phyloP scores from a whole-genome alignment of 1,140 invertebrate species.

The Sminthurides bifidus region DNA sequence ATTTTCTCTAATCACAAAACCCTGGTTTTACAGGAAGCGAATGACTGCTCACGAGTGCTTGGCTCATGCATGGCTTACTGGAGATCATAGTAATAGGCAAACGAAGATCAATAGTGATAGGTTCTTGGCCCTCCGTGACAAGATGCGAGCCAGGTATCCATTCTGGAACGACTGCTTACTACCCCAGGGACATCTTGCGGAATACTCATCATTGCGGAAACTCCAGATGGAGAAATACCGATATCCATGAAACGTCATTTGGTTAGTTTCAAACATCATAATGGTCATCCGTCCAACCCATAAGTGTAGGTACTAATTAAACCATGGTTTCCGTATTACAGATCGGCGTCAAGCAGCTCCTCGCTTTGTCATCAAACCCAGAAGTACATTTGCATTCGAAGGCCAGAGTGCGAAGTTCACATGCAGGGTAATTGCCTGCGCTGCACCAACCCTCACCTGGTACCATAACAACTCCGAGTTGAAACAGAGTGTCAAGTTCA shows the following conservation, averaged over 20 bases:
- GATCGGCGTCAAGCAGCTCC: slow-evolving; percentile 95
- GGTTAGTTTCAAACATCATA: slow-evolving; percentile 49
- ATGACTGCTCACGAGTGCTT: slow-evolving; percentile 97
- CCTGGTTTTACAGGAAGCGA: slow-evolving; percentile 57
- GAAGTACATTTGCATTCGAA: slow-evolving; percentile 86
- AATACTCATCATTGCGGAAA: slow-evolving; percentile 95
- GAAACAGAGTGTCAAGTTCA: slow-evolving; percentile 96
- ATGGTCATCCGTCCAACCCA: too few relatives aligned
- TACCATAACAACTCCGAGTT: slow-evolving; percentile 83
- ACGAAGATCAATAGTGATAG: slow-evolving; percentile 60
- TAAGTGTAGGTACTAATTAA: too few relatives aligned
- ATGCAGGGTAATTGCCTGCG: slow-evolving; percentile 88
- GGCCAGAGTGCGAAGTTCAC: slow-evolving; percentile 95
- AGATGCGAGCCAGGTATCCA: slow-evolving; percentile 69
- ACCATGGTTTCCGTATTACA: too few relatives aligned
- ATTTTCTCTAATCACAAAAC: not conserved
- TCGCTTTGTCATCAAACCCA: slow-evolving; percentile 89
- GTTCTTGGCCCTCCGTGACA: slow-evolving; percentile 76
- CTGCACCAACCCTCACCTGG: slow-evolving; percentile 90
- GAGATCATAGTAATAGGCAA: slow-evolving; percentile 61
- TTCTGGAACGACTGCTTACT: slow-evolving; percentile 85
- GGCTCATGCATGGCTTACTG: slow-evolving; percentile 85
- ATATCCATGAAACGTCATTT: slow-evolving; percentile 89
- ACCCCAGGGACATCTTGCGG: slow-evolving; percentile 89
- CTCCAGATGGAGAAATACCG: slow-evolving; percentile 90